phyloP scores from a whole-genome alignment of 2,797 vertebrate genomes.

The Amphiprion clarkii region DNA sequence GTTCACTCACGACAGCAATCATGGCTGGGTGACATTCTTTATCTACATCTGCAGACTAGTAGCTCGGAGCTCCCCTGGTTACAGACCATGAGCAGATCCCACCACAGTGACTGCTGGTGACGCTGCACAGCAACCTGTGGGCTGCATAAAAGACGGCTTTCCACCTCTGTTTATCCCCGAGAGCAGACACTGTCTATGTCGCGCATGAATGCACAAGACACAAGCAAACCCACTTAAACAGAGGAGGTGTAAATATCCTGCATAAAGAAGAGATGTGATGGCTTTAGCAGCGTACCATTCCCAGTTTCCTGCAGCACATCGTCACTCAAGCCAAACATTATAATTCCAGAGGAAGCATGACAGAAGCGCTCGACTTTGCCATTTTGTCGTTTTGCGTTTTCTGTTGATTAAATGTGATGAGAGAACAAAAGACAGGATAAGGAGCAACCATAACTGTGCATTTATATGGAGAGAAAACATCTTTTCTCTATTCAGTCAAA shows the following conservation, averaged over 20 bases:
- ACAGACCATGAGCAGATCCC: constrained; percentile 43
- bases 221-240: constrained; percentile 26
- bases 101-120: constrained; percentile 9
- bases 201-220: constrained; percentile 33
- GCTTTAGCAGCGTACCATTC: constrained; percentile 7
- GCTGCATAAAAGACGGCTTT: constrained; percentile 32
- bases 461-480: constrained; percentile 9
- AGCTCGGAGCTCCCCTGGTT: constrained; percentile 39
- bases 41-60: constrained; percentile 56
- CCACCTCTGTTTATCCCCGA: constrained; percentile 45
- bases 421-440: constrained; percentile 10
- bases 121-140: constrained; percentile 8
- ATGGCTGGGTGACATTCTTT: constrained; percentile 57
- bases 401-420: constrained; percentile 5
- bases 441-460: not conserved
- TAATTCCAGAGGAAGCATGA: not conserved
- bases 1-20: constrained; percentile 34
- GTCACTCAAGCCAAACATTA: constrained; percentile 18
- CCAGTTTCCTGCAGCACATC: constrained; percentile 17
- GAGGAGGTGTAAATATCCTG: constrained; percentile 18
- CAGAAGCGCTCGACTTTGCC: constrained; percentile 8
- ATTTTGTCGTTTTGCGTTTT: constrained; percentile 17
- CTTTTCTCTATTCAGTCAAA: constrained; percentile 1
- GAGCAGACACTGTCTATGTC: constrained; percentile 19
- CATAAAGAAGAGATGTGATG: constrained; percentile 21